A percentile compares a stretch with the other conserved stretches of the same genome.
Conservation (phyloP, 2,888 invertebrate genomes). For the Callimorpha dominula region DNA sequence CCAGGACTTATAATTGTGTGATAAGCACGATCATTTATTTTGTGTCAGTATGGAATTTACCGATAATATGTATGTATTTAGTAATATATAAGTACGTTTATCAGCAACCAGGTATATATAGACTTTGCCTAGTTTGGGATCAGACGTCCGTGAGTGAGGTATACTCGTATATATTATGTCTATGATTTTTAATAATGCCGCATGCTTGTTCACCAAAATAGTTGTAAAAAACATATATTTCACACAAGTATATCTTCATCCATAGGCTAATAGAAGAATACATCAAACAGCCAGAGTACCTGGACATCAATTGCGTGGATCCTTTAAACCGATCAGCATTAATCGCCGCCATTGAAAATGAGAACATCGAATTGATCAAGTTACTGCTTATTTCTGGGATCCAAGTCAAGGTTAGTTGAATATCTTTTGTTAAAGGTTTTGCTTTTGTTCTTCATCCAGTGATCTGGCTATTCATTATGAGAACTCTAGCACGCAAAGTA, state of each 20-base stretch:
- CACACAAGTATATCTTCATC: conserved; percentile 21
- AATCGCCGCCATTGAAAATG: conserved; percentile 98
- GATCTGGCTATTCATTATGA: not conserved
- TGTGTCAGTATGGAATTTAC: too few relatives aligned
- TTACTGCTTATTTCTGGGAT: conserved; percentile 93
- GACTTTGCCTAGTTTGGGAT: too few relatives aligned
- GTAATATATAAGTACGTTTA: too few relatives aligned
- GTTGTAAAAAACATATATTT: not conserved
- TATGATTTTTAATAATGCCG: too few relatives aligned
- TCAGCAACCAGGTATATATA: too few relatives aligned
- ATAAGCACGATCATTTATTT: too few relatives aligned
- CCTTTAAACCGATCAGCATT: conserved; percentile 97
- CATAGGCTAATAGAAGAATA: conserved; percentile 90
- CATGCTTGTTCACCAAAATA: not conserved
- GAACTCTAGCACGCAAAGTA: not conserved
- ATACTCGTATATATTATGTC: too few relatives aligned
- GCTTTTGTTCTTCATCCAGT: too few relatives aligned
- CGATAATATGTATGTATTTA: too few relatives aligned
- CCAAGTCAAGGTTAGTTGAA: conserved; percentile 89
- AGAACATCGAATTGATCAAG: conserved; percentile 97
- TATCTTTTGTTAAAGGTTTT: not conserved
- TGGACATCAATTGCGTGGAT: conserved; percentile 98
- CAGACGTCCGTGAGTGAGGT: too few relatives aligned
- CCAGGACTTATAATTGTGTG: too few relatives aligned
- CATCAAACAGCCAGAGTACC: conserved; percentile 87